Conservation (phyloP, 2,888 invertebrate species). For the Galerucella nymphaeae region DNA sequence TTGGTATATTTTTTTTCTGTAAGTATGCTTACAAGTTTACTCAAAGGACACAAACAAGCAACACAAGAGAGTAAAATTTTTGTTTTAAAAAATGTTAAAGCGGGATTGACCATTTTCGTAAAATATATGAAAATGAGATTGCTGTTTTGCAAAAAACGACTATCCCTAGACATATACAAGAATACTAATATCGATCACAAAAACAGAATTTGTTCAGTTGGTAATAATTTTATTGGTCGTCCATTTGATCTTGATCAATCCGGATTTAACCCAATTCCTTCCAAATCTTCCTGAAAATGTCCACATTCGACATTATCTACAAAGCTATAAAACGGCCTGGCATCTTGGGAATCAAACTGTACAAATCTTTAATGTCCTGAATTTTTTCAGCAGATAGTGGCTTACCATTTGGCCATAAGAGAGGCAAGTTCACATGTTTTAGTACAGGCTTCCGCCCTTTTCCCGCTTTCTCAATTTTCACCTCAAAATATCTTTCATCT, state of each 20-base stretch:
- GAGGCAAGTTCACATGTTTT: slow-evolving; percentile 3
- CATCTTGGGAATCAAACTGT: slow-evolving; percentile 25
- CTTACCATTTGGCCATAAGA: slow-evolving; percentile 23
- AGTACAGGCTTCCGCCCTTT: slow-evolving; percentile 18
- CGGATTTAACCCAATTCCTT: slow-evolving; percentile 15
- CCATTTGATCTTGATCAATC: slow-evolving; percentile 26
- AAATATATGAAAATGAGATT: no score
- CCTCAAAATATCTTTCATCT: slow-evolving; percentile 21
- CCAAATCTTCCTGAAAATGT: slow-evolving; percentile 25
- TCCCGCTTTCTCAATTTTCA: slow-evolving; percentile 31
- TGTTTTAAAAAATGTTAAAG: no score
- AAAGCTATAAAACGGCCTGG: slow-evolving; percentile 21
- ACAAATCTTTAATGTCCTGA: slow-evolving; percentile 23
- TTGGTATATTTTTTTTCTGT: no score
- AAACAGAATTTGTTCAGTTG: no score
- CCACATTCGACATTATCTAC: slow-evolving; percentile 18
- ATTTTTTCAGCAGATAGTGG: slow-evolving; percentile 16
- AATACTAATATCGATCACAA: no score
- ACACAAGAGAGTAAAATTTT: no score
- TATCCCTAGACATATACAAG: no score
- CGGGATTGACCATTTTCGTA: no score
- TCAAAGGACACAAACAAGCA: no score
- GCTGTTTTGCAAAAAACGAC: no score
- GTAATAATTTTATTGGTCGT: slow-evolving; percentile 6
- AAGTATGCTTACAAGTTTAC: no score